A percentile compares a stretch with the other conserved stretches of the same genome.
These are phyloP conservation scores for Resseliella maxima DNA, from an alignment of 2,888 invertebrate species.

Conservation along the genomic window DNA sequence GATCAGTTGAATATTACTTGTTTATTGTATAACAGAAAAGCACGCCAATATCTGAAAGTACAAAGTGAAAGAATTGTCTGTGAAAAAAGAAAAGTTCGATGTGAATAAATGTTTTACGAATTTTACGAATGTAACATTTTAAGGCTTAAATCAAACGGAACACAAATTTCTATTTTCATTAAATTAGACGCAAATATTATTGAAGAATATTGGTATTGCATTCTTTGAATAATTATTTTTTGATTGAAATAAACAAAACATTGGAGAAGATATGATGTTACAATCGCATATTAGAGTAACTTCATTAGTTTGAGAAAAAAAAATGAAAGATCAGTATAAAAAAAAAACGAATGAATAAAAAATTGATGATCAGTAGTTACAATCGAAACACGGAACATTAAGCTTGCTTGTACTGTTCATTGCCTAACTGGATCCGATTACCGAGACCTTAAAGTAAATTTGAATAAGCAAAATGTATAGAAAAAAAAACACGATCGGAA, in stretches of 20 bases:
- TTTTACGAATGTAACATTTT: slow-evolving; percentile 3
- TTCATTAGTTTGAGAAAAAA: neutral
- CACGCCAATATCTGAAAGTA: neutral
- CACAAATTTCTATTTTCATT: too few relatives aligned
- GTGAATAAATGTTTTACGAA: neutral
- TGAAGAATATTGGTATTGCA: too few relatives aligned
- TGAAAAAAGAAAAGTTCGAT: neutral
- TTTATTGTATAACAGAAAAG: too few relatives aligned
- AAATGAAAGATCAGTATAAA: too few relatives aligned
- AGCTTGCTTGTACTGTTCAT: neutral
- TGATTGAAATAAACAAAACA: too few relatives aligned
- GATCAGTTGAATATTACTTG: too few relatives aligned
- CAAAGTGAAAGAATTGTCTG: neutral
- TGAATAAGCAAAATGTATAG: neutral
- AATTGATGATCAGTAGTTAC: neutral
- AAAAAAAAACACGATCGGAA: neutral
- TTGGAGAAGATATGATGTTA: neutral
- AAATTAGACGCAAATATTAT: too few relatives aligned
- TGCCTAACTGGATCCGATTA: neutral
- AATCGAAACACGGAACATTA: neutral
- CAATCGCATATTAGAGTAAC: neutral
- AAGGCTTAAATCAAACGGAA: neutral
- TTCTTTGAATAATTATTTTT: too few relatives aligned
- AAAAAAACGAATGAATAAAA: neutral
- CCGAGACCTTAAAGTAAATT: slow-evolving; percentile 1